phyloP scores from a whole-genome alignment of 2,888 invertebrate species.

The Synergus gifuensis region DNA sequence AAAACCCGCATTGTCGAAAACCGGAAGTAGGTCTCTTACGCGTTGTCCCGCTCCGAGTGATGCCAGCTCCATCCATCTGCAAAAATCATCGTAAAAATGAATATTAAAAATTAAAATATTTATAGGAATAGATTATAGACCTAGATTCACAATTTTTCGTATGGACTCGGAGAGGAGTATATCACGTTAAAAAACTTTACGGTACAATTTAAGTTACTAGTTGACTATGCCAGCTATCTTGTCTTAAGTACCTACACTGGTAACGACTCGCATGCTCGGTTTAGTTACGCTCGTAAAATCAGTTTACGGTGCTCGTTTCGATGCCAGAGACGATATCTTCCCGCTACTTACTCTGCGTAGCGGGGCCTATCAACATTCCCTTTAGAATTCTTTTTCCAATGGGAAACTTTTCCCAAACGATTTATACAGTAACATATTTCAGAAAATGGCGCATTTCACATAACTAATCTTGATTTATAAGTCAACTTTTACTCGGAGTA shows the following conservation, averaged over 20 bases:
- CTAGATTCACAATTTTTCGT: slow-evolving; percentile 1
- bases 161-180: background rate
- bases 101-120: background rate
- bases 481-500: background rate
- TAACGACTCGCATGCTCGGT: slow-evolving; percentile 42
- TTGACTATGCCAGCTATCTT: slow-evolving; percentile 40
- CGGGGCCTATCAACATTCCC: slow-evolving; percentile 35
- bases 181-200: slow-evolving; percentile 35
- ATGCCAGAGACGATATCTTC: slow-evolving; percentile 33
- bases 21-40: slow-evolving; percentile 87
- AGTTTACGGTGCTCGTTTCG: slow-evolving; percentile 40
- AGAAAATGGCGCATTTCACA: slow-evolving; percentile 19
- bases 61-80: slow-evolving; percentile 84
- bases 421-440: slow-evolving; percentile 30
- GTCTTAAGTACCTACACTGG: slow-evolving; percentile 35
- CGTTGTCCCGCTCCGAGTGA: slow-evolving; percentile 81
- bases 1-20: slow-evolving; percentile 92
- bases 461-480: background rate
- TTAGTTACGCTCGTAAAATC: slow-evolving; percentile 40
- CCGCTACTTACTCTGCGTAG: slow-evolving; percentile 33
- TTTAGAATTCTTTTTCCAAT: slow-evolving; percentile 37
- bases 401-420: slow-evolving; percentile 17
- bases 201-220: slow-evolving; percentile 40
- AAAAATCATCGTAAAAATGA: slow-evolving; percentile 26
- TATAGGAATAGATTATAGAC: background rate